Evolutionary conservation across 2,113 vertebrate genomes (phyloP), one percentile per base, ranked within the genome.

Genomic region (Chaetops frenatus): DNA sequence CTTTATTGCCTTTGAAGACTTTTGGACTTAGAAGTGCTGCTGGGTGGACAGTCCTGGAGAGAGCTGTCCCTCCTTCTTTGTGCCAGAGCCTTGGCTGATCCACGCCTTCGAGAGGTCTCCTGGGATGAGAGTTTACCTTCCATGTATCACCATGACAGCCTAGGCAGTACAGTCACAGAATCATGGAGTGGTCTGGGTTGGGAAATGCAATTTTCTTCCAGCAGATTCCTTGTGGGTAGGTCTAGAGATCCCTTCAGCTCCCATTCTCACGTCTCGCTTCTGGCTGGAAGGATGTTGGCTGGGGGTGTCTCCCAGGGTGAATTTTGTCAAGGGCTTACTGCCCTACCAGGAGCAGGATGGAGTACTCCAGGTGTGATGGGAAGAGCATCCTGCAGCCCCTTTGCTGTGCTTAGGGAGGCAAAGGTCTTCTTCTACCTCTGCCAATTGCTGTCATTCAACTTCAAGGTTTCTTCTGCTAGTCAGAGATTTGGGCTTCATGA

Each of bases 71-170:
- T 66, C 20, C 24, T 51, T 78, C 24, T 51, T 78, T 86, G 40
- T 90, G 91, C 87, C 89, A 93, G 62, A 94, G 53, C 40, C 51
- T 81, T 91, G 65, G 35, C 77, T 96, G 65, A 42, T 44, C 40
- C 23, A 0, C 15, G 40, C 38, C 42, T 48, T 67, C 0, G 0
- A 22, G 60, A 73, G 24, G 35, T 53, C 77, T 81, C 0, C 16
- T 81, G 89, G 62, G 81, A 28, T 89, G 66, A 53, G 74, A 57
- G 27, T 90, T 92, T 83, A 73, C 66, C 72, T 83, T 77, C 54
- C 9, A 1, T 23, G 12, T 56, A 47, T 64, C 4, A 9, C 11
- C 19, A 2, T 35, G 81, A 19, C 33, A 90, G 72, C 54, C 44
- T 78, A 28, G 44, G 69, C 38, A 51, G 42, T 53, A 33, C 82